A percentile compares a stretch with the other conserved stretches of the same genome.
phyloP scores from a whole-genome alignment of 2,113 vertebrate genomes.

The Nansenia antarctica region DNA sequence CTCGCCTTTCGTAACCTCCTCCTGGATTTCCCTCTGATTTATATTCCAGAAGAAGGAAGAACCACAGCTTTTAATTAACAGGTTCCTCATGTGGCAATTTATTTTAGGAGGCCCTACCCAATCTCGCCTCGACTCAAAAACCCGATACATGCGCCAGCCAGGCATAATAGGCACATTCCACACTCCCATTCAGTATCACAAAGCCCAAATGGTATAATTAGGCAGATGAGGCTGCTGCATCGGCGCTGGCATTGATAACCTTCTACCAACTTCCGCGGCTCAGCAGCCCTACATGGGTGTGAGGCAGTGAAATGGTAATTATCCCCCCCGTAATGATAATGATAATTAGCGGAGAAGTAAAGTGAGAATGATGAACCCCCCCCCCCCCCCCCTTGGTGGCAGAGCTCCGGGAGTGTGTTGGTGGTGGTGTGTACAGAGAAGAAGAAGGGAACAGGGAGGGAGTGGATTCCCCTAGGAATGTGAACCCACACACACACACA shows the following conservation, averaged over 20 bases:
- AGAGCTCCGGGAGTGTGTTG: slow-evolving; percentile 45
- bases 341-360: slow-evolving; percentile 69
- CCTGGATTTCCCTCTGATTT: slow-evolving; percentile 52
- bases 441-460: slow-evolving; percentile 26
- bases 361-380: slow-evolving; percentile 67
- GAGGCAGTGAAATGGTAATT: slow-evolving; percentile 68
- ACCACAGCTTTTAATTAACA: slow-evolving; percentile 64
- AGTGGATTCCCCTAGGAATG: slow-evolving; percentile 37
- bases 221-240: slow-evolving; percentile 62
- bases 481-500: slow-evolving; percentile 19
- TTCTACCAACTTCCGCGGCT: slow-evolving; percentile 54
- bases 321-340: slow-evolving; percentile 66
- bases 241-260: slow-evolving; percentile 71
- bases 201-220: slow-evolving; percentile 72
- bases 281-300: slow-evolving; percentile 55
- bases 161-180: slow-evolving; percentile 56
- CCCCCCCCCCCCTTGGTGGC: slow-evolving; percentile 38
- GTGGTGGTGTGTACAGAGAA: slow-evolving; percentile 26
- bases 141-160: slow-evolving; percentile 19
- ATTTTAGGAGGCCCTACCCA: slow-evolving; percentile 49
- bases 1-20: slow-evolving; percentile 36
- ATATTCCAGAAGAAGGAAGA: slow-evolving; percentile 41
- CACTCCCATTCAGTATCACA: slow-evolving; percentile 64
- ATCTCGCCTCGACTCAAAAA: slow-evolving; percentile 47
- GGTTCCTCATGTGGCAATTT: slow-evolving; percentile 48